A percentile compares a stretch with the other conserved stretches of the same genome.
These are phyloP conservation scores for Eilema caniola DNA, from an alignment of 2,888 invertebrate species.

Conservation along the genomic window DNA sequence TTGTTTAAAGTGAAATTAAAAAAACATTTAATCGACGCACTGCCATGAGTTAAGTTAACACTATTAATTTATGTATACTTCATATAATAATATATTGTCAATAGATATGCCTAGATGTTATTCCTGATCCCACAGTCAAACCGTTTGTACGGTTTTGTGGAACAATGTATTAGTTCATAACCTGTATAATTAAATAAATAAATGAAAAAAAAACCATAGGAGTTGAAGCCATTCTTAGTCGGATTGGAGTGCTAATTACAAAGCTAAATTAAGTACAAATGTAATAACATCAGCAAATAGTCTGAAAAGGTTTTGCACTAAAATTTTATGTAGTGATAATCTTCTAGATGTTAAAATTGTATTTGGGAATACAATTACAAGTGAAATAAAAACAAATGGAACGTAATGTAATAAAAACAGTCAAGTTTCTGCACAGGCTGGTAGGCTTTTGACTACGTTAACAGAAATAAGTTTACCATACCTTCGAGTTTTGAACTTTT, in stretches of 20 bases:
- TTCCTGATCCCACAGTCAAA: too few species aligned
- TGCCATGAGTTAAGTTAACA: too few species aligned
- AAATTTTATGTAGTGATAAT: conserved; percentile 47
- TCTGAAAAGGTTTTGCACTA: conserved; percentile 38
- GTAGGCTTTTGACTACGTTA: conserved; percentile 20
- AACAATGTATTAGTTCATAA: too few species aligned
- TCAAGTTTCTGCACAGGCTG: conserved; percentile 46
- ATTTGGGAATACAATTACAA: conserved; percentile 50
- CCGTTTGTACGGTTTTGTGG: too few species aligned
- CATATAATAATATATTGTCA: too few species aligned
- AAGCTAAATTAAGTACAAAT: conserved; percentile 16
- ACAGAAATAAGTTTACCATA: conserved; percentile 25
- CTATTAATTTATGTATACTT: too few species aligned
- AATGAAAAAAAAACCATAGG: neutral
- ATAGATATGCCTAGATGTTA: too few species aligned
- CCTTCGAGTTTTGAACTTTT: neutral
- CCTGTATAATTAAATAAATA: too few species aligned
- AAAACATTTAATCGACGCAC: too few species aligned
- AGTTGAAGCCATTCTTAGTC: neutral
- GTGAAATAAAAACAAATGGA: conserved; percentile 53
- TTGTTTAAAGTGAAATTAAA: too few species aligned
- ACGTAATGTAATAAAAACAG: conserved; percentile 54
- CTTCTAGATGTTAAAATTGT: conserved; percentile 38
- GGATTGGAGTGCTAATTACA: conserved; percentile 18
- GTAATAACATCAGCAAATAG: conserved; percentile 25